Evolutionary conservation across 2,888 invertebrate species (phyloP), one percentile per base, ranked within the genome.

Genomic region (Microdon myrmicae): DNA sequence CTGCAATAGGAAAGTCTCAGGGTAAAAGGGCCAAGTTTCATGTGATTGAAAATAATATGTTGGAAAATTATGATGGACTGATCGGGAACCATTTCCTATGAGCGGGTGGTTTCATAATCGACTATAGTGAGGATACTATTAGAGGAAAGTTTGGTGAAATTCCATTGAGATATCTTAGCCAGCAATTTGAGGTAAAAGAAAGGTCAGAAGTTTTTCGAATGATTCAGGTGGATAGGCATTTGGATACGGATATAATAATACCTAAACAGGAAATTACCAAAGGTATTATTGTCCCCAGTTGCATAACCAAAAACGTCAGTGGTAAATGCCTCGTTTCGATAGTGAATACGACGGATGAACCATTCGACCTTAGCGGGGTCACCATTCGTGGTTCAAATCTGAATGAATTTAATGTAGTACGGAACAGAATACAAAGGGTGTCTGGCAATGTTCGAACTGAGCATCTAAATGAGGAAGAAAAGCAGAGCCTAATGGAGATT

Each of bases 261-360:
- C 12, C 29, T 22, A 41, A 16, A 20, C 41, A 20, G 7, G 16
- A 26, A 16, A 17, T 41, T 9, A 28, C 10, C 19, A 1, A 28
- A 26, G 12, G 28, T 7, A 31, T 43, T 25, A 31, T 43, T 14
- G 9, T 31, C 4, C 12, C 43, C 20, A 31, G 31, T 22, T 31
- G 28, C 12, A 28, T 41, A 19, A 43, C 43, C 6, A 43, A 16
- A 12, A 43, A 43, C 10, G 31, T 9, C 5, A 22, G 31, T 19
- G 31, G 31, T 20, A 22, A 31, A 20, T 22, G 20, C 12, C 4
- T 43, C 13, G 43, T 31, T 3, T 22, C 31, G 4, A 14, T 43
- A 31, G 7, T 43, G 3, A 43, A 43, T n/a, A 31, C 43, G 3
- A 31, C 43, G 2, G 43, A 31, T 5, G 31, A 26, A 6, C 7